Conservation (phyloP, 2,113 vertebrate species). For the Theristicus caerulescens region DNA sequence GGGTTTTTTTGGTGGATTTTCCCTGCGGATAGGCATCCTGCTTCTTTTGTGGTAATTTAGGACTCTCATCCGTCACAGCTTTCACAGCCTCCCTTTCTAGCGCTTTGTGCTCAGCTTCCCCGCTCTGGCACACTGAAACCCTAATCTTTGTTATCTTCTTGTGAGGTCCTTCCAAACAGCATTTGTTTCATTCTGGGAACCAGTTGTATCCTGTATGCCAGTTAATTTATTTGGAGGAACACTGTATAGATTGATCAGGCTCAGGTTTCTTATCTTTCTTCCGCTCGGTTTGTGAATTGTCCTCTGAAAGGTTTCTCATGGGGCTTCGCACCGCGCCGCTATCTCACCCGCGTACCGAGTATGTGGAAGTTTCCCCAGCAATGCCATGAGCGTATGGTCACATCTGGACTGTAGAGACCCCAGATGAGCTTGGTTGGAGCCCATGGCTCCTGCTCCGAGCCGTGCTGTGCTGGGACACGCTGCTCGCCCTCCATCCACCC, state of each 20-base stretch:
- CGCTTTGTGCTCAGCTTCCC: not conserved
- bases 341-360: not conserved
- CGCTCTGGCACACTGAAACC: not conserved
- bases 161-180: not conserved
- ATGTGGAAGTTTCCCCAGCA: accelerated
- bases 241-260: not conserved
- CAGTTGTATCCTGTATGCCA: not conserved
- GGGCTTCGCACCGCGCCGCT: accelerated
- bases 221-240: conserved; percentile 7
- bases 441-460: accelerated
- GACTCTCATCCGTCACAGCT: not conserved
- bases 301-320: not conserved
- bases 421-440: not conserved
- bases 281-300: not conserved
- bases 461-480: not conserved
- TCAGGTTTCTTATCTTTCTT: conserved; percentile 19
- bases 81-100: not conserved
- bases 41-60: not conserved
- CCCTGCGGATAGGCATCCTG: not conserved
- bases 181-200: not conserved
- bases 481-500: not conserved
- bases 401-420: accelerated
- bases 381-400: accelerated
- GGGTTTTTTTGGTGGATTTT: not conserved
- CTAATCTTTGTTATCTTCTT: not conserved